Conservation (phyloP, 2,797 vertebrate species). For the Siniperca obscura region DNA sequence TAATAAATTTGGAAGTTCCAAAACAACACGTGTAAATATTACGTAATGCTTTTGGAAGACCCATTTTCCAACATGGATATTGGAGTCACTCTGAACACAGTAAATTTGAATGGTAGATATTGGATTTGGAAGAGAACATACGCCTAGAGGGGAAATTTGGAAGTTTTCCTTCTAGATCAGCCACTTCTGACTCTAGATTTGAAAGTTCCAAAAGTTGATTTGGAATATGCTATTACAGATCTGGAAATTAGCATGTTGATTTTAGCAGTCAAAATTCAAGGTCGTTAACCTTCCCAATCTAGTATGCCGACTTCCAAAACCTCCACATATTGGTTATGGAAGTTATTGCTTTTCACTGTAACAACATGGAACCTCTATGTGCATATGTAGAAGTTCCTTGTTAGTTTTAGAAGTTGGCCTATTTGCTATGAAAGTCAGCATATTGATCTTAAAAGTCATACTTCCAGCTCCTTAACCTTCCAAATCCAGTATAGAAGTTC, state of each 20-base stretch:
- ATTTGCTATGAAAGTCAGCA: neutral
- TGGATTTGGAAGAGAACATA: neutral
- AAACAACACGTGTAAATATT: neutral
- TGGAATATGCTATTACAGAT: too few relatives aligned
- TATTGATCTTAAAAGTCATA: neutral
- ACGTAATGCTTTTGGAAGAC: neutral
- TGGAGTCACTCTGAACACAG: neutral
- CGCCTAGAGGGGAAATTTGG: neutral
- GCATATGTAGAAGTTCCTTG: neutral
- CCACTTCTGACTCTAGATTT: too few relatives aligned
- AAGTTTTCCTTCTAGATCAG: too few relatives aligned
- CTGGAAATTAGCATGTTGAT: too few relatives aligned
- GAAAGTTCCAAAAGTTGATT: too few relatives aligned
- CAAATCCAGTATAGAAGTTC: neutral
- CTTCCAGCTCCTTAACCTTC: neutral
- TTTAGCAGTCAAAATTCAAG: too few relatives aligned
- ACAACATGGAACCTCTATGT: too few relatives aligned
- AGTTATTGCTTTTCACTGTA: neutral
- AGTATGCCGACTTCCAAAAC: too few relatives aligned
- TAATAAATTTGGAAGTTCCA: conserved; percentile 2
- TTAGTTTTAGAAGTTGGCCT: neutral
- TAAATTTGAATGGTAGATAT: neutral
- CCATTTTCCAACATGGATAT: neutral
- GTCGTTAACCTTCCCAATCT: too few relatives aligned
- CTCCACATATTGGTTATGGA: neutral